A percentile compares a stretch with the other conserved stretches of the same genome.
phyloP scores from a whole-genome alignment of 2,113 vertebrate genomes.

The Psilopsiagon aymara region DNA sequence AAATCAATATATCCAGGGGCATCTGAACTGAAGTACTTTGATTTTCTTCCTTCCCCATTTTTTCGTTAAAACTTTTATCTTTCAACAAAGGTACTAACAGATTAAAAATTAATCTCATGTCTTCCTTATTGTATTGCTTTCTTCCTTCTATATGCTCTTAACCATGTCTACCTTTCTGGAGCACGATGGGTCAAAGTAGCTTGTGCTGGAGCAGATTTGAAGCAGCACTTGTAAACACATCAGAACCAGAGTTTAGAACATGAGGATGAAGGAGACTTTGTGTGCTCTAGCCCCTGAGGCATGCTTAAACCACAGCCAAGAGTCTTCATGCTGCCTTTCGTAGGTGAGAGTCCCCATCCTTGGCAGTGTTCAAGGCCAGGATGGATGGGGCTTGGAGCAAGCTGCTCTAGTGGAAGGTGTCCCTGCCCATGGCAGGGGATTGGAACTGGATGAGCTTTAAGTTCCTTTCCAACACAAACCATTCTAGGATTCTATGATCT shows the following conservation, averaged over 20 bases:
- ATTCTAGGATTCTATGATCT: background rate
- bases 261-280: background rate
- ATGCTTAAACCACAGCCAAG: background rate
- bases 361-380: background rate
- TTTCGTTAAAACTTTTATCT: background rate
- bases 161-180: background rate
- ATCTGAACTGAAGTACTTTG: background rate
- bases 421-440: background rate
- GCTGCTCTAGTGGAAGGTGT: background rate
- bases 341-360: background rate
- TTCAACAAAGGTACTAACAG: background rate
- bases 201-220: background rate
- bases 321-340: background rate
- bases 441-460: background rate
- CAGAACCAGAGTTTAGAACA: background rate
- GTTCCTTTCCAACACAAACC: background rate
- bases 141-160: background rate
- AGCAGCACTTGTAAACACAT: rapidly evolving
- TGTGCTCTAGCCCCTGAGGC: background rate
- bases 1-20: background rate
- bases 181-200: rapidly evolving
- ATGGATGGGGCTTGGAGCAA: background rate
- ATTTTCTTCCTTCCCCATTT: background rate
- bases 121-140: background rate
- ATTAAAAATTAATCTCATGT: background rate